Conservation (phyloP, 2,797 vertebrate species). For the Sebastes itinus region DNA sequence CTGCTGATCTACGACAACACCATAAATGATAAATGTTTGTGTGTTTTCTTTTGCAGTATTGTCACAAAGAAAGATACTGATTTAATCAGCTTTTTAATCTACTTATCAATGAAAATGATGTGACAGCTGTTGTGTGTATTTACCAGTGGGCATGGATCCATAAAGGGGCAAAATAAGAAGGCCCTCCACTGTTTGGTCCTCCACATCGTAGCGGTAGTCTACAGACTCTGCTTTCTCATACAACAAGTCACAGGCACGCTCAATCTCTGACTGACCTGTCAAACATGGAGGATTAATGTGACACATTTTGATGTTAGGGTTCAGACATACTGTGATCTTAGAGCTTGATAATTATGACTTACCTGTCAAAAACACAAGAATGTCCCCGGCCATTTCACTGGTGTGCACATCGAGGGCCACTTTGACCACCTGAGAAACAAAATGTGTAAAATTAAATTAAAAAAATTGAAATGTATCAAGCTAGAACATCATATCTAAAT, state of each 20-base stretch:
- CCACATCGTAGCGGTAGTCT: conserved; percentile 93
- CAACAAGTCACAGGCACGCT: conserved; percentile 91
- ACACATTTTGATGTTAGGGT: not conserved
- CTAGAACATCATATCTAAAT: not conserved
- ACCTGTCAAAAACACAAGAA: conserved; percentile 97
- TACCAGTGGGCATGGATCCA: conserved; percentile 98
- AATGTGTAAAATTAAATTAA: not conserved
- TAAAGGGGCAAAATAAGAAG: conserved; percentile 96
- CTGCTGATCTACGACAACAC: conserved; percentile 88
- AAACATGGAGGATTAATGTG: conserved; percentile 13
- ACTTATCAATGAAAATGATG: not conserved
- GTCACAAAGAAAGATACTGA: not conserved
- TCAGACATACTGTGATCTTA: not conserved
- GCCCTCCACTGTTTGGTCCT: conserved; percentile 89
- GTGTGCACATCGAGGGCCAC: conserved; percentile 91
- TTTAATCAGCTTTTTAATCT: not conserved
- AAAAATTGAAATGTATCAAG: not conserved
- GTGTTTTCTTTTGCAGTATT: not conserved
- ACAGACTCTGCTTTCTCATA: conserved; percentile 92
- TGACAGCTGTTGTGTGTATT: not conserved
- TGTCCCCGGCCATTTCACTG: conserved; percentile 91
- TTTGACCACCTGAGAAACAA: conserved; percentile 87
- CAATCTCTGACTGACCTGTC: conserved; percentile 94
- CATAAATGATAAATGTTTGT: not conserved
- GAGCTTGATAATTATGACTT: conserved; percentile 11